Conservation (phyloP, 1,140 invertebrate species). For the Oscheius sp. region DNA sequence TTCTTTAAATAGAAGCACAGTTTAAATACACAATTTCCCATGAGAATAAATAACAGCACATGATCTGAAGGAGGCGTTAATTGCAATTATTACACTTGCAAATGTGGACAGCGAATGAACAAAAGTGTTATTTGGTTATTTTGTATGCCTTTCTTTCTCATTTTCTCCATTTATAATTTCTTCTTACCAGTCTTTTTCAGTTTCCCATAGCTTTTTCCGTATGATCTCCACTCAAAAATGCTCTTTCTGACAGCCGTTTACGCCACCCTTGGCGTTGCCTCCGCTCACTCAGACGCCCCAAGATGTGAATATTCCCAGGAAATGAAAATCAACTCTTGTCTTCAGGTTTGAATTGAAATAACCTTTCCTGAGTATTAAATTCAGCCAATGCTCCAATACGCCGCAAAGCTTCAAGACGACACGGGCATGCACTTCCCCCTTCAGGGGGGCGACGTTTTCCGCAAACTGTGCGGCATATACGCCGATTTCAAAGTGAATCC, state of each 20-base stretch:
- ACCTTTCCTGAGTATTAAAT: not conserved
- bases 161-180: not conserved
- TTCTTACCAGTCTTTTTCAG: not conserved
- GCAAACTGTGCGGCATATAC: slow-evolving; percentile 38
- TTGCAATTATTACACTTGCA: too few species aligned
- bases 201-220: too few species aligned
- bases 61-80: too few species aligned
- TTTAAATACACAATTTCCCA: too few species aligned
- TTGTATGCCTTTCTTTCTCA: too few species aligned
- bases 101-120: too few species aligned
- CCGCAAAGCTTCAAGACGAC: slow-evolving; percentile 39
- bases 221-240: slow-evolving; percentile 9
- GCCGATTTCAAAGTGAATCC: not conserved
- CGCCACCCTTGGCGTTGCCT: not conserved
- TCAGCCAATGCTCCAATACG: slow-evolving; percentile 45
- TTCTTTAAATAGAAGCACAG: too few species aligned
- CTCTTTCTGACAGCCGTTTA: slow-evolving; percentile 8
- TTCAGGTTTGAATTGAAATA: not conserved
- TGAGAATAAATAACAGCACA: too few species aligned
- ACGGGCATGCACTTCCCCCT: slow-evolving; percentile 45
- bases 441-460: slow-evolving; percentile 40
- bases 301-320: slow-evolving; percentile 22
- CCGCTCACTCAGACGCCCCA: not conserved
- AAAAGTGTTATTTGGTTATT: too few species aligned
- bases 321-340: not conserved